phyloP scores from a whole-genome alignment of 2,888 invertebrate genomes.

The Unio delphinus region DNA sequence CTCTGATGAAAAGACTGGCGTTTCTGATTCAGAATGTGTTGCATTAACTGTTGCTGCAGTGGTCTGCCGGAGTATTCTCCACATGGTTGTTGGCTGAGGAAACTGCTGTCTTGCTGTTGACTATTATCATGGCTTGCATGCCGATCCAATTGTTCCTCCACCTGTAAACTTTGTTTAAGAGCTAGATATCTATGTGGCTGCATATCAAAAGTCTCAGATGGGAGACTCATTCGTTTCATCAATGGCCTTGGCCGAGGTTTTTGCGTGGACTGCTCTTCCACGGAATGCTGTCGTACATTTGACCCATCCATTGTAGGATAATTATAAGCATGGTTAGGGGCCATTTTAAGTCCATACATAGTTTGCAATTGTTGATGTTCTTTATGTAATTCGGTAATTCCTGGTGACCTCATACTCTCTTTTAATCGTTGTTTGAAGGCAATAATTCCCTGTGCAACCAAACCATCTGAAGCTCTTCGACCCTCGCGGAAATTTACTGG shows the following conservation, averaged over 20 bases:
- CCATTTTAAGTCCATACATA: slow-evolving; percentile 32
- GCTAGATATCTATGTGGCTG: slow-evolving; percentile 70
- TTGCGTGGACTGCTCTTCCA: slow-evolving; percentile 48
- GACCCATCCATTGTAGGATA: background rate
- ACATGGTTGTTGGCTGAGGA: slow-evolving; percentile 15
- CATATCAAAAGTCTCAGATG: slow-evolving; percentile 66
- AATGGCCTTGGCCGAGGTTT: slow-evolving; percentile 54
- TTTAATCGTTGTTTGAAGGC: slow-evolving; percentile 85
- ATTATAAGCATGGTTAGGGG: slow-evolving; percentile 20
- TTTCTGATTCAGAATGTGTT: slow-evolving; percentile 88
- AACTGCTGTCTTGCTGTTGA: slow-evolving; percentile 3
- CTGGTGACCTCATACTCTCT: slow-evolving; percentile 86
- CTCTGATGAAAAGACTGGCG: slow-evolving; percentile 81
- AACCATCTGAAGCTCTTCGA: slow-evolving; percentile 88
- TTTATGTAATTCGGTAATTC: slow-evolving; percentile 83
- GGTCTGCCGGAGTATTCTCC: slow-evolving; percentile 47
- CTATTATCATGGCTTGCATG: slow-evolving; percentile 43
- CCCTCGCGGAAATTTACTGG: slow-evolving; percentile 85
- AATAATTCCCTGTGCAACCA: slow-evolving; percentile 79
- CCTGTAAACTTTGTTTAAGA: slow-evolving; percentile 68
- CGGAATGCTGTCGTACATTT: slow-evolving; percentile 48
- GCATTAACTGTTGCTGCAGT: slow-evolving; percentile 85
- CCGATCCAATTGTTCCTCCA: slow-evolving; percentile 67
- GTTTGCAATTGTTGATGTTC: slow-evolving; percentile 60
- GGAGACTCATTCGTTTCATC: slow-evolving; percentile 69